phyloP scores from a whole-genome alignment of 1,140 invertebrate species.

The Palaemon carinicauda region DNA sequence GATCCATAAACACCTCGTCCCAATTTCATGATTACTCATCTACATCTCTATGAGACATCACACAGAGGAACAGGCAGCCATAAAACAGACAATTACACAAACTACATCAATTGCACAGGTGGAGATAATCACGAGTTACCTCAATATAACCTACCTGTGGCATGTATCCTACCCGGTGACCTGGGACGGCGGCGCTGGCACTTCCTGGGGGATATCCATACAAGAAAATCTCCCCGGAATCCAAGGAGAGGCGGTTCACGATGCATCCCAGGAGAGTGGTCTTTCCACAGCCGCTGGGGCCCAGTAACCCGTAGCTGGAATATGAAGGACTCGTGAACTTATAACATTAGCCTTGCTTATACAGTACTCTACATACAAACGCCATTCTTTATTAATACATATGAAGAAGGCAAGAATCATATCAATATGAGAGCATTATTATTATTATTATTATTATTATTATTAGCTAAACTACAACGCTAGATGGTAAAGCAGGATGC shows the following conservation, averaged over 20 bases:
- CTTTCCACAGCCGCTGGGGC: slow-evolving; percentile 86
- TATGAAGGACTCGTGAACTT: slow-evolving; percentile 63
- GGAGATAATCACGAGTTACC: neutral
- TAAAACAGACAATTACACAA: neutral
- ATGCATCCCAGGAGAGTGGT: slow-evolving; percentile 88
- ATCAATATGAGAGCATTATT: too few relatives aligned
- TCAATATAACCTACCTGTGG: slow-evolving; percentile 65
- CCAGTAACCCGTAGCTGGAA: slow-evolving; percentile 78
- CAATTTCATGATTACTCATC: too few relatives aligned
- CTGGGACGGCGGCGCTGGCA: slow-evolving; percentile 80
- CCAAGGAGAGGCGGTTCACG: slow-evolving; percentile 81
- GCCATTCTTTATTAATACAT: too few relatives aligned
- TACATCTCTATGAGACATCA: too few relatives aligned
- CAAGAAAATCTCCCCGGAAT: slow-evolving; percentile 86
- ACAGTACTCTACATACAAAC: too few relatives aligned
- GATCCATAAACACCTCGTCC: neutral
- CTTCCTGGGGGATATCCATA: slow-evolving; percentile 85
- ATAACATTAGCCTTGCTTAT: too few relatives aligned
- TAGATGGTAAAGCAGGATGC: too few relatives aligned
- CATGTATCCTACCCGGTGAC: slow-evolving; percentile 85
- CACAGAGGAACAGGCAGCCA: too few relatives aligned
- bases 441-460: too few relatives aligned
- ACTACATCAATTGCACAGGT: neutral
- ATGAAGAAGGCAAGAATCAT: too few relatives aligned
- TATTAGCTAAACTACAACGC: too few relatives aligned